Percentiles rank a stretch among this genome's conserved stretches.
Conservation (phyloP, 2,888 invertebrate genomes). For the Eustalomyia histrio region DNA sequence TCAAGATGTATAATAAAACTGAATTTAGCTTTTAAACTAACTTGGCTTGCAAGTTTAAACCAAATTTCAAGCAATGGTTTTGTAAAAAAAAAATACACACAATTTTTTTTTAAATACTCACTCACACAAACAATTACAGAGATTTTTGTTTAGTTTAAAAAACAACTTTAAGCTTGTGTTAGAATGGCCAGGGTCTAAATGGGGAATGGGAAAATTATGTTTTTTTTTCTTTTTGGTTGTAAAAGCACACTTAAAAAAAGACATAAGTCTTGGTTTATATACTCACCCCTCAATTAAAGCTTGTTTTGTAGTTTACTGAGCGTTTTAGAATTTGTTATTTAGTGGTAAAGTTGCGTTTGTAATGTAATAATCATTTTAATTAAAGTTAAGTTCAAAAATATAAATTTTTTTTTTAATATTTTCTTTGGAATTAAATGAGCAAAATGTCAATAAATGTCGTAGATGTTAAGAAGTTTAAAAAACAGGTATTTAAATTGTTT, state of each 20-base stretch:
- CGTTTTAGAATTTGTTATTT: slow-evolving; percentile 17
- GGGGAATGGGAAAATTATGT: neutral
- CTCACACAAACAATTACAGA: slow-evolving; percentile 23
- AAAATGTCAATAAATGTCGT: slow-evolving; percentile 39
- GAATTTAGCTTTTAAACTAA: slow-evolving; percentile 66
- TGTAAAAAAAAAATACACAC: slow-evolving; percentile 15
- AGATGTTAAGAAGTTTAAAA: slow-evolving; percentile 38
- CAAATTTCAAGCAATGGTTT: neutral
- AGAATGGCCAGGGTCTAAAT: neutral
- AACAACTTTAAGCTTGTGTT: neutral
- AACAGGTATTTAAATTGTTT: slow-evolving; percentile 38
- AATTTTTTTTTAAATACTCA: neutral
- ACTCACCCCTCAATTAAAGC: neutral
- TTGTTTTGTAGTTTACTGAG: neutral
- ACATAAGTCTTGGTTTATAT: neutral
- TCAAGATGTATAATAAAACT: slow-evolving; percentile 75
- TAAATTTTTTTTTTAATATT: neutral
- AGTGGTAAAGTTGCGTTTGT: slow-evolving; percentile 45
- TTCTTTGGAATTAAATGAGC: neutral
- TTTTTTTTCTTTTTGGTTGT: neutral
- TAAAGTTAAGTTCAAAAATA: slow-evolving; percentile 39
- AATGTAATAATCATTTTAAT: slow-evolving; percentile 24
- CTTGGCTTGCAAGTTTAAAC: slow-evolving; percentile 59
- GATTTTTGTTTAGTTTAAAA: slow-evolving; percentile 14
- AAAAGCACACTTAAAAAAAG: neutral